A percentile compares a stretch with the other conserved stretches of the same genome.
phyloP scores from a whole-genome alignment of 2,888 invertebrate genomes.

The Sisyra terminalis region DNA sequence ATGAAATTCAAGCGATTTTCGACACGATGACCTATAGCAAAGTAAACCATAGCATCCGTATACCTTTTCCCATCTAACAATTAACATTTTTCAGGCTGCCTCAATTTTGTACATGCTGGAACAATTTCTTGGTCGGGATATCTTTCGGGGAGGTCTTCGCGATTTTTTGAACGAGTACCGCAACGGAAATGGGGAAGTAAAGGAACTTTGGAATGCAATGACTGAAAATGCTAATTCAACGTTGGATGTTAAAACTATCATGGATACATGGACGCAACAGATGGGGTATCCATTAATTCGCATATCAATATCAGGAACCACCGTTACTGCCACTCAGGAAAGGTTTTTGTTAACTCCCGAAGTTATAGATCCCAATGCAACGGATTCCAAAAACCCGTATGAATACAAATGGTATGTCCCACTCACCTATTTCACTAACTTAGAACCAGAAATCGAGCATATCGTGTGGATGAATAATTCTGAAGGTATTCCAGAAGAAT shows the following conservation, averaged over 20 bases:
- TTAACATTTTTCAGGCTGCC: conserved; percentile 41
- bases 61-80: too few relatives aligned
- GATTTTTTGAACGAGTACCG: conserved; percentile 51
- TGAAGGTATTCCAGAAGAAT: conserved; percentile 50
- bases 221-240: conserved; percentile 43
- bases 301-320: conserved; percentile 39
- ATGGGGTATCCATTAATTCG: conserved; percentile 70
- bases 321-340: conserved; percentile 48
- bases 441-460: conserved; percentile 34
- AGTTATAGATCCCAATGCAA: conserved; percentile 20
- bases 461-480: conserved; percentile 69
- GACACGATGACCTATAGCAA: conserved; percentile 62
- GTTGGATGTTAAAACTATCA: conserved; percentile 45
- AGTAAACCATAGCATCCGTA: conserved; percentile 29
- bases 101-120: conserved; percentile 56
- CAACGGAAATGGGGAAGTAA: conserved; percentile 55
- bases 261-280: conserved; percentile 70
- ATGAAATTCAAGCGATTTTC: conserved; percentile 55
- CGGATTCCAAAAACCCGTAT: conserved; percentile 26
- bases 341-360: conserved; percentile 36
- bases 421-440: conserved; percentile 55
- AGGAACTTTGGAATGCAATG: conserved; percentile 67
- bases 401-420: conserved; percentile 64
- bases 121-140: conserved; percentile 44
- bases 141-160: conserved; percentile 43